Base-by-base conservation (phyloP, 2,113 vertebrate species). In the Cacatua alba region DNA sequence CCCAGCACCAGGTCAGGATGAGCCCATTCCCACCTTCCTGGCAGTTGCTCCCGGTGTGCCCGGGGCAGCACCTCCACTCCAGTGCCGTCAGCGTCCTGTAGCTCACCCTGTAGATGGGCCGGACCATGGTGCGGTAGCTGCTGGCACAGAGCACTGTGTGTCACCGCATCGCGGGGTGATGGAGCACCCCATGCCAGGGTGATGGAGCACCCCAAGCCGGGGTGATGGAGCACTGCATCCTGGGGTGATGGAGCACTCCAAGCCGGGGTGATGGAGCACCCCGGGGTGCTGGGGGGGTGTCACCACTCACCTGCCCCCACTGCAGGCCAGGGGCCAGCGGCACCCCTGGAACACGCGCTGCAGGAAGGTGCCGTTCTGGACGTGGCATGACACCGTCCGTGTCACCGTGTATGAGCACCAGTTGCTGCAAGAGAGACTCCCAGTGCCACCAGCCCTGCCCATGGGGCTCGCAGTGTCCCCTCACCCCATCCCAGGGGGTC, bases 11-110 rank as follows among this genome's bases (percentile, higher is more conserved):
- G 43, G 25, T 31, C 29, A 62, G 60, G 68, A 59, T 41, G 20
- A 65, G 7, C 6, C 24, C 44, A 17, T 35, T 74, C 94, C 96
- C 97, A 99, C 99, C 99, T 98, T 99, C 98, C 76, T 99, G 98
- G 57, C 99, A 99, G 96, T 97, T 98, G 8, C 90, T 29, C 5
- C 99, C 99, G 0, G 92, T 49, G 92, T 98, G 99, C 23, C 99
- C 99, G 0, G 99, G 98, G 89, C 99, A 99, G 97, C 99, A 99
- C 68, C 98, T 99, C 99, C 99, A 99, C 91, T 99, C 99, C 43
- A 99, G 98, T 4, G 98, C 97, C 0, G 99, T 99, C 92, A 99
- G 96, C 1, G 98, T 99, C 97, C 98, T 99, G 97, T 99, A 99
- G 67, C 98, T 98, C 92, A 99, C 97, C 95, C 98, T 99, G 92